These are phyloP conservation scores for Sparidentex hasta DNA, from an alignment of 2,797 vertebrate species.

Conservation along the genomic window DNA sequence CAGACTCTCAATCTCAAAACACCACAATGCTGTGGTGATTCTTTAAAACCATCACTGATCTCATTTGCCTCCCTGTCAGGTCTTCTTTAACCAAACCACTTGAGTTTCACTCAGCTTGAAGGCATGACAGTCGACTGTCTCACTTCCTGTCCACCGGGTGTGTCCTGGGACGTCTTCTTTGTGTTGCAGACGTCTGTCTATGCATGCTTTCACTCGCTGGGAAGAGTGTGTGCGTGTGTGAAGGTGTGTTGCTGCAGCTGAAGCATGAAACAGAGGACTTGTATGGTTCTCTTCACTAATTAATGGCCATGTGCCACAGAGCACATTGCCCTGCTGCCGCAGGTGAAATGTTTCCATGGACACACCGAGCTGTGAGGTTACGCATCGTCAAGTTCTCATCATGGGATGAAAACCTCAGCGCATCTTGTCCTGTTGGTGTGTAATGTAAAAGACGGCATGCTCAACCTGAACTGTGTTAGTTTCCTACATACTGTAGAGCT, in stretches of 20 bases:
- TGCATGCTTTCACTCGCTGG: slow-evolving; percentile 40
- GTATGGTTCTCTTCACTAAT: slow-evolving; percentile 67
- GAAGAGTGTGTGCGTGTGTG: not conserved
- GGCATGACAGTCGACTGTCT: slow-evolving; percentile 12
- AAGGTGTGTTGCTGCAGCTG: slow-evolving; percentile 25
- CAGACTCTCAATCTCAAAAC: not conserved
- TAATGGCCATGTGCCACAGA: slow-evolving; percentile 75
- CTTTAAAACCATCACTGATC: no score
- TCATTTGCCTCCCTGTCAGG: not conserved
- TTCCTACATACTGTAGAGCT: not conserved
- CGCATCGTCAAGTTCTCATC: slow-evolving; percentile 16
- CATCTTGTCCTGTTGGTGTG: slow-evolving; percentile 13
- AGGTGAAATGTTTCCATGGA: slow-evolving; percentile 62
- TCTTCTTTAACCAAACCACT: not conserved
- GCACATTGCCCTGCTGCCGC: slow-evolving; percentile 58
- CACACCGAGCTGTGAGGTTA: slow-evolving; percentile 38
- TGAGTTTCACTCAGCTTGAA: not conserved
- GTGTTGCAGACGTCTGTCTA: not conserved
- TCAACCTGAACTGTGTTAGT: not conserved
- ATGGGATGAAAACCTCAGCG: slow-evolving; percentile 17
- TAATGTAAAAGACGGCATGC: not conserved
- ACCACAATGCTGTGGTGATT: not conserved
- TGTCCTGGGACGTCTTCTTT: slow-evolving; percentile 23
- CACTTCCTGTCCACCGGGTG: slow-evolving; percentile 33
- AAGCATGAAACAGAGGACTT: slow-evolving; percentile 56